Conservation (phyloP, 2,888 invertebrate species). For the Pseudoips prasinana region DNA sequence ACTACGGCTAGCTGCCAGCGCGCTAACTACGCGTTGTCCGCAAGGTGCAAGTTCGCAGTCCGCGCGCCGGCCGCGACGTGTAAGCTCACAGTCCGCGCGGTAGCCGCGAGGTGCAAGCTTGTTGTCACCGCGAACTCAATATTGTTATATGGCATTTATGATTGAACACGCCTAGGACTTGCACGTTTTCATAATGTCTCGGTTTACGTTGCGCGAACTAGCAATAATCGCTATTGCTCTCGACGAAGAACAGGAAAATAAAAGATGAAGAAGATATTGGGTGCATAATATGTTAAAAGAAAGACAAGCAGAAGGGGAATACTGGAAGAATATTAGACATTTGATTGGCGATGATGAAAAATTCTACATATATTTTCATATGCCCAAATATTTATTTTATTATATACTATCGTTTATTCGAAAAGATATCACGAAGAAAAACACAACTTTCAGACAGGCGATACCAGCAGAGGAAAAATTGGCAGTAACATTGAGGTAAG, state of each 20-base stretch:
- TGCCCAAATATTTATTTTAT: constrained; percentile 10
- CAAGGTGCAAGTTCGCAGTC: not conserved
- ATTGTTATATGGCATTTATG: constrained; percentile 2
- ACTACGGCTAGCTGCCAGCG: constrained; percentile 1
- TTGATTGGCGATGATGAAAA: constrained; percentile 9
- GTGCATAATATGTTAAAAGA: not conserved
- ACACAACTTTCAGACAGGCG: constrained; percentile 10
- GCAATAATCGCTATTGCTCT: constrained; percentile 5
- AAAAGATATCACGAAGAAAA: constrained; percentile 9
- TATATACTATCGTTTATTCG: constrained; percentile 8
- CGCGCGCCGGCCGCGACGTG: not conserved
- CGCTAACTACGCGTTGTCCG: not conserved
- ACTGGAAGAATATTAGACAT: constrained; percentile 6
- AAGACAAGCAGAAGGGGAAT: constrained; percentile 8
- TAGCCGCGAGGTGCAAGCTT: not conserved
- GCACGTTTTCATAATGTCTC: constrained; percentile 5
- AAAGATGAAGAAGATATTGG: constrained; percentile 1
- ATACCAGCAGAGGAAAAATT: constrained; percentile 10
- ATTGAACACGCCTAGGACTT: constrained; percentile 4
- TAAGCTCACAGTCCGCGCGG: too few relatives aligned
- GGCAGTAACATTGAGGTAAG: constrained; percentile 10
- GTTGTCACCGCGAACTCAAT: not conserved
- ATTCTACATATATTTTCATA: too few relatives aligned
- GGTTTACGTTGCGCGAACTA: constrained; percentile 5
- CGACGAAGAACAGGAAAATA: constrained; percentile 4